phyloP scores from a whole-genome alignment of 2,797 vertebrate genomes.

The Avahi laniger region DNA sequence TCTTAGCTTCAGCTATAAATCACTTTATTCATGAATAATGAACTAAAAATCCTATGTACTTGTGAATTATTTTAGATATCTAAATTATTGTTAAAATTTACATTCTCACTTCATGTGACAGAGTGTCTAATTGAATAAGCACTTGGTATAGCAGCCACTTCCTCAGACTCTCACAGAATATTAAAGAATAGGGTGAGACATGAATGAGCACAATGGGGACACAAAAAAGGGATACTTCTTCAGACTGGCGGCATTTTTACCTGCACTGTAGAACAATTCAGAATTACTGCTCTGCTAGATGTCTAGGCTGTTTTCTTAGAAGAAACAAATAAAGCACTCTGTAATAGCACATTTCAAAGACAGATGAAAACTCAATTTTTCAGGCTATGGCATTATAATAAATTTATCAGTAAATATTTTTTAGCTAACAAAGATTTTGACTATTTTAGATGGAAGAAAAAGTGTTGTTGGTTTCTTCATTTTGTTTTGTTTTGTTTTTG shows the following conservation, averaged over 20 bases:
- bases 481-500: neutral
- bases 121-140: constrained; percentile 41
- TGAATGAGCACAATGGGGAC: neutral
- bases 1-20: constrained; percentile 69
- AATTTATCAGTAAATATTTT: constrained; percentile 47
- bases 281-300: neutral
- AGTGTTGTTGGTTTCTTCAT: neutral
- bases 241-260: constrained; percentile 5
- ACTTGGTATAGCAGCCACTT: constrained; percentile 42
- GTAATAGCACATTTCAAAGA: neutral
- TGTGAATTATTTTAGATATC: constrained; percentile 66
- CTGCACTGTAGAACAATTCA: constrained; percentile 12
- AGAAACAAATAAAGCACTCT: constrained; percentile 38
- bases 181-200: constrained; percentile 33
- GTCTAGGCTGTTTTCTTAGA: constrained; percentile 7
- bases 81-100: constrained; percentile 76
- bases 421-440: neutral
- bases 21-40: constrained; percentile 73
- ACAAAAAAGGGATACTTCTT: neutral
- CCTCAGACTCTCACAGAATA: constrained; percentile 26
- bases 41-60: constrained; percentile 74
- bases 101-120: constrained; percentile 51
- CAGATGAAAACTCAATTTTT: constrained; percentile 17
- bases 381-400: constrained; percentile 31
- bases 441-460: constrained; percentile 50